Percentiles rank a stretch among this genome's conserved stretches.
These are phyloP conservation scores for Tortricodes alternella DNA, from an alignment of 2,888 invertebrate species.

Conservation along the genomic window DNA sequence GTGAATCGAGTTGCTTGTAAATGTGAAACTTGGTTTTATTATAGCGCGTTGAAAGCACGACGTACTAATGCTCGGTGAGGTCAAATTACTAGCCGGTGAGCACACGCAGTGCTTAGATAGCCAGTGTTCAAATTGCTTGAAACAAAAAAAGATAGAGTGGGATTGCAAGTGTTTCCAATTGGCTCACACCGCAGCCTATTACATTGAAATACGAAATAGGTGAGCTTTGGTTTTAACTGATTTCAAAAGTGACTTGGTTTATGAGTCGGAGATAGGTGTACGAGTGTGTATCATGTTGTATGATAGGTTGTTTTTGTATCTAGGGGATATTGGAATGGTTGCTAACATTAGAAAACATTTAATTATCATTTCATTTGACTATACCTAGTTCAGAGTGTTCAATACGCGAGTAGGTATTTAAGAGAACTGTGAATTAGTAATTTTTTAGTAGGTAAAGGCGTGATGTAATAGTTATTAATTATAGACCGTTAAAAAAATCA, in stretches of 20 bases:
- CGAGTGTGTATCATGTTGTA: neutral
- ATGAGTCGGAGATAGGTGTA: constrained; percentile 17
- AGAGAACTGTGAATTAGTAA: no score
- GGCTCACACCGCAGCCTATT: constrained; percentile 40
- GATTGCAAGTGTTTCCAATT: constrained; percentile 62
- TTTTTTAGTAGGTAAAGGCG: no score
- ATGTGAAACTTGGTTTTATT: constrained; percentile 66
- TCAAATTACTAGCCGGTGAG: constrained; percentile 68
- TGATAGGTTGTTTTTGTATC: neutral
- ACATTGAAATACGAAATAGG: constrained; percentile 28
- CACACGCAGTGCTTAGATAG: constrained; percentile 62
- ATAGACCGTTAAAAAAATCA: no score
- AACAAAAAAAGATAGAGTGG: constrained; percentile 61
- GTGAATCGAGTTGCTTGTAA: constrained; percentile 53
- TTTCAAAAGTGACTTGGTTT: constrained; percentile 24
- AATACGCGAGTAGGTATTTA: no score
- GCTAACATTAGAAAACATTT: neutral
- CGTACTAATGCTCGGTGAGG: constrained; percentile 67
- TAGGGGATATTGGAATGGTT: neutral
- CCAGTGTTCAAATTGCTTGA: constrained; percentile 60
- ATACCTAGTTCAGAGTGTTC: no score
- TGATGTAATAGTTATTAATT: no score
- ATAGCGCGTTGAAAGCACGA: constrained; percentile 64
- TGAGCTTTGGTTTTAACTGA: constrained; percentile 26
- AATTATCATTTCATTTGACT: no score